Evolutionary conservation across 2,113 vertebrate species (phyloP).

Genomic region (Campylomormyrus tamandua): DNA sequence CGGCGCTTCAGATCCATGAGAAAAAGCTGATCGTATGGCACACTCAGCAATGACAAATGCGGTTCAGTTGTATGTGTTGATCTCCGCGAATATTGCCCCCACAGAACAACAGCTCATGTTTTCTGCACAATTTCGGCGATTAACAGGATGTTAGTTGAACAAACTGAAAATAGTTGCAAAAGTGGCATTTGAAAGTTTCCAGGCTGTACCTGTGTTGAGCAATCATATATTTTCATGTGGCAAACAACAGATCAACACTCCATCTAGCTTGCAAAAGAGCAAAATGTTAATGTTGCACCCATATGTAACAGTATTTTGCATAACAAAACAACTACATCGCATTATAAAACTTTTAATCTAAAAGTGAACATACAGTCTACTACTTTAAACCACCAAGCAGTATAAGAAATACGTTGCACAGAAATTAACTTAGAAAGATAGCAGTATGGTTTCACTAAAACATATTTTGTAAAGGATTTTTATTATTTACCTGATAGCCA

Average conservation of each 20-base stretch:
- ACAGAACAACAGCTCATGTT: not conserved
- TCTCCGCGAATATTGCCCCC: not conserved
- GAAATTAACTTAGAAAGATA: not conserved
- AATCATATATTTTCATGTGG: constrained; percentile 27
- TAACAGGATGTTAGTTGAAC: constrained; percentile 22
- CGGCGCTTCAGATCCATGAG: not conserved
- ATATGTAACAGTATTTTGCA: not conserved
- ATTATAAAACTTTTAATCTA: not conserved
- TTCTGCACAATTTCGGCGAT: constrained; percentile 3
- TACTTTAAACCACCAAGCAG: not conserved
- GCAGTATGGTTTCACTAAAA: not conserved
- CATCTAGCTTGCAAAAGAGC: not conserved
- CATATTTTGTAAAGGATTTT: not conserved
- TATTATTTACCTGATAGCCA: not conserved
- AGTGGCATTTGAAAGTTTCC: constrained; percentile 29
- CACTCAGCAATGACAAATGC: not conserved
- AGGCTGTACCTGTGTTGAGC: constrained; percentile 16
- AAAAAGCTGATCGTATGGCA: not conserved
- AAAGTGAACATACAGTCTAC: not conserved
- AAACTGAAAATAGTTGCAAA: constrained; percentile 17
- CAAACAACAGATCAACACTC: constrained; percentile 7
- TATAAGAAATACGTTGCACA: not conserved
- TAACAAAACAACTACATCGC: not conserved
- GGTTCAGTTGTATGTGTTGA: not conserved
- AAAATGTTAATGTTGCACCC: not conserved